These are phyloP conservation scores for Notolepis coatsorum DNA, from an alignment of 2,797 vertebrate species.

Conservation along the genomic window DNA sequence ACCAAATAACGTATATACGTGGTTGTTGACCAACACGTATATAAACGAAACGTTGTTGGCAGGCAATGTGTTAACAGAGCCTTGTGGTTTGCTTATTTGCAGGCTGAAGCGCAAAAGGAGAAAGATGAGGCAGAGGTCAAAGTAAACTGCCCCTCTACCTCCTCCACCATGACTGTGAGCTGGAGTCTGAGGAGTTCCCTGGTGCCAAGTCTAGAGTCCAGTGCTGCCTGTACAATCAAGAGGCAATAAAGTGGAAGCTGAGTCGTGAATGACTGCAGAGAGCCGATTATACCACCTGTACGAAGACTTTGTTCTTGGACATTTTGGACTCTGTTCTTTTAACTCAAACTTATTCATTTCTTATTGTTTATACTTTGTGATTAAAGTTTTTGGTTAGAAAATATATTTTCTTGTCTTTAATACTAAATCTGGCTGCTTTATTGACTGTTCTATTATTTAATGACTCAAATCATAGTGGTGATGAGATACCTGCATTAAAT, in stretches of 20 bases:
- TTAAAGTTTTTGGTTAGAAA: constrained; percentile 81
- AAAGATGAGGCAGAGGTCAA: constrained; percentile 98
- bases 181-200: constrained; percentile 39
- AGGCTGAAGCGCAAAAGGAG: constrained; percentile 97
- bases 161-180: constrained; percentile 49
- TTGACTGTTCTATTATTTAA: too few species aligned
- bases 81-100: accelerated
- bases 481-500: too few species aligned
- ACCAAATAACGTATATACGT: too few species aligned
- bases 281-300: constrained; percentile 34
- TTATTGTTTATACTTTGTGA: constrained; percentile 75
- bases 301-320: constrained; percentile 54
- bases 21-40: too few species aligned
- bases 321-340: constrained; percentile 56
- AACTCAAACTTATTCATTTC: constrained; percentile 57
- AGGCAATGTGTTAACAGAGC: too few species aligned
- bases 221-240: constrained; percentile 1
- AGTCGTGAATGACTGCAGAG: not conserved
- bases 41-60: too few species aligned
- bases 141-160: constrained; percentile 82
- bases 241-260: constrained; percentile 5
- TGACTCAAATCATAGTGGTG: too few species aligned
- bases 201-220: constrained; percentile 12
- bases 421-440: too few species aligned
- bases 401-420: too few species aligned